Base-by-base conservation (phyloP, 2,113 vertebrate species). In the Zeus faber region DNA sequence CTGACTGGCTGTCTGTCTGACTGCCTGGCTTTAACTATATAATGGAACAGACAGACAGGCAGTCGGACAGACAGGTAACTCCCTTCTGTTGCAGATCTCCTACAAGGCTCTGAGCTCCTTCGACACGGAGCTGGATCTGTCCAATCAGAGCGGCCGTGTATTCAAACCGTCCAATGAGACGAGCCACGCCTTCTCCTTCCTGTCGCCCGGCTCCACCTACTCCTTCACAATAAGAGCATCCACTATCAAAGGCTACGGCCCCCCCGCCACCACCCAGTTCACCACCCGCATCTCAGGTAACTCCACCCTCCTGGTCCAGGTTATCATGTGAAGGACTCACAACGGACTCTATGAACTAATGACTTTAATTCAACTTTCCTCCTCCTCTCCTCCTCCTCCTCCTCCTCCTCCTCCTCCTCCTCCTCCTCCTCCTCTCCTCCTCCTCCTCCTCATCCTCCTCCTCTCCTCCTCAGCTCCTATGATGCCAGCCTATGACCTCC, bases 101-200 rank as follows among this genome's bases (percentile, higher is more conserved):
- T 99, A 96, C 90, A 98, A 96, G 84, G 97, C 95, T 49, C 91
- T 98, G 77, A 96, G 95, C 79, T 99, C 95, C 54, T 98, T 98
- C 79, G 97, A 99, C 87, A 94, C 96, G 3, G 95, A 94, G 84
- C 94, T 98, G 52, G 93, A 96, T 75, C 86, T 98, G 87, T 91
- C 93, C 78, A 96, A 97, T 89, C 96, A 98, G 89, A 98, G 94
- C 27, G 95, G 97, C 46, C 89, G 91, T 72, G 93, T 96, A 44
- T 89, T 94, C 70, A 99, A 98, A 83, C 80, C 84, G 17, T 93
- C 93, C 77, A 99, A 99, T 70, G 96, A 98, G 91, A 98, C 95
- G 0, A 92, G 92, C 41, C 95, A 94, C 49, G 67, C 93, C 31
- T 99, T 99, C 65, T 87, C 84, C 2, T 93, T 93, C 49, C 85